Evolutionary conservation across 2,797 vertebrate species (phyloP), one percentile per base, ranked within the genome.

Genomic region (Eurystomus glaucurus): DNA sequence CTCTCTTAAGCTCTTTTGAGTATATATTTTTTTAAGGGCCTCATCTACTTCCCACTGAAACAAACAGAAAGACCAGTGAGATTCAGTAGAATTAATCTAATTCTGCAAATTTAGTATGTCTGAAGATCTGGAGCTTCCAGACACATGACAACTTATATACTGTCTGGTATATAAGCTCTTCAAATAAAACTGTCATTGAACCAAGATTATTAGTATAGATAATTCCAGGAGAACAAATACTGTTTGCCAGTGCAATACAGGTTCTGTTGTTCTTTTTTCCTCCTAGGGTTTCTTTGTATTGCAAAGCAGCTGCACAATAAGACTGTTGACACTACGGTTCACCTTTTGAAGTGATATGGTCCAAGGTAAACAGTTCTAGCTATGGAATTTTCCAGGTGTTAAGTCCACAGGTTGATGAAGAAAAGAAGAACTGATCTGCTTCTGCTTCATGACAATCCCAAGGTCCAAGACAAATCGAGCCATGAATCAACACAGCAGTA

Each of bases 281-380:
- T 23, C 23, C 55, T 33, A 70, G 28, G 7, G 16, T 91, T 87
- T 92, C 85, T 92, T 90, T 90, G 70, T 76, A 74, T 68, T 92
- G 80, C 74, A 89, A 93, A 95, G 70, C 88, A 94, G 94, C 88
- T 93, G 58, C 80, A 88, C 83, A 92, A 2, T 87, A 76, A 84
- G 82, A 55, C 5, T 82, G 88, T 33, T 96, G 90, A 96, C 84
- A 89, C 58, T 87, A 84, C 7, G 3, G 92, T 79, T 96, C 64
- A 46, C 48, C 83, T 91, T 96, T 93, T 92, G 79, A 95, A 95
- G 88, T 77, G 51, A 94, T 85, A 64, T 0, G 8, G 66, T 92
- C 48, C 74, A 88, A 52, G 11, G 92, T 70, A 92, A 96, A 96
- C 70, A 86, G 25, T 20, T 90, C 37, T 29, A 37, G 62, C 48